Conservation (phyloP, 2,797 vertebrate species). For the Siniperca obscura region DNA sequence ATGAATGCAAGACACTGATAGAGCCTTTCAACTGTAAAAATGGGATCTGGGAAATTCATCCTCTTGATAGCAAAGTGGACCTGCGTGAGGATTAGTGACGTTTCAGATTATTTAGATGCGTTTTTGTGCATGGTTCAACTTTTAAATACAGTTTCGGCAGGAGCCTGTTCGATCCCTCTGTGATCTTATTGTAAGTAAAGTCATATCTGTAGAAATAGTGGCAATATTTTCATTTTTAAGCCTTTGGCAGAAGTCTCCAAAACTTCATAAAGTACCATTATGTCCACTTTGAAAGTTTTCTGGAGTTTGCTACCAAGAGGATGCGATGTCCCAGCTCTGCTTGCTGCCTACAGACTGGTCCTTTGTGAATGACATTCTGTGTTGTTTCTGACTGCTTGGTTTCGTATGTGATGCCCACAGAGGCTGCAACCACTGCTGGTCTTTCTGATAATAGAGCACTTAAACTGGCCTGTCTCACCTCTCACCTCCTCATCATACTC, state of each 20-base stretch:
- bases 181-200: background rate
- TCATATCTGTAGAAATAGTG: background rate
- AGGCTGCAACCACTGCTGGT: conserved; percentile 62
- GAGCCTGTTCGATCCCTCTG: background rate
- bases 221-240: conserved; percentile 20
- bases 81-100: background rate
- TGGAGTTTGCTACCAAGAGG: conserved; percentile 69
- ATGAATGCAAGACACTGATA: conserved; percentile 85
- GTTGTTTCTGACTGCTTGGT: conserved; percentile 71
- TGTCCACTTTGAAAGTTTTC: conserved; percentile 19
- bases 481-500: conserved; percentile 55
- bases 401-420: conserved; percentile 61
- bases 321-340: conserved; percentile 62
- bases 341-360: conserved; percentile 83
- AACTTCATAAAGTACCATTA: background rate
- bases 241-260: conserved; percentile 3
- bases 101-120: conserved; percentile 22
- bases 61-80: conserved; percentile 63
- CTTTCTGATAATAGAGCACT: conserved; percentile 67
- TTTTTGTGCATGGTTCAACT: background rate
- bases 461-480: conserved; percentile 66
- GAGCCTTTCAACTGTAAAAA: conserved; percentile 81
- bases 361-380: conserved; percentile 80
- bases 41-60: conserved; percentile 63
- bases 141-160: conserved; percentile 8